These are phyloP conservation scores for Orussus abietinus DNA, from an alignment of 1,140 invertebrate genomes.

Conservation along the genomic window DNA sequence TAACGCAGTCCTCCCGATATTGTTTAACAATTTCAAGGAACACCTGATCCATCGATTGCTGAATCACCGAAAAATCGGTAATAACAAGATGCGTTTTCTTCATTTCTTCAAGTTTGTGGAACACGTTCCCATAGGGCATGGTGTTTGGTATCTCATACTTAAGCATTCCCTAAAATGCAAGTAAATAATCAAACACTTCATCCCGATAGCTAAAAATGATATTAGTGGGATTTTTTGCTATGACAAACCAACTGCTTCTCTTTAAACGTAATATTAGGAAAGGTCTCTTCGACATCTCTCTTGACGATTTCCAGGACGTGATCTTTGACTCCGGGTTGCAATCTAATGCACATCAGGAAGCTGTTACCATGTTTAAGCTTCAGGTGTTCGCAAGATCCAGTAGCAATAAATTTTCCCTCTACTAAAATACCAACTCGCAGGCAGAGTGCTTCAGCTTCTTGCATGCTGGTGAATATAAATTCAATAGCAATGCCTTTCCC, in stretches of 20 bases:
- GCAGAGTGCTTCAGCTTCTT: constrained; percentile 63
- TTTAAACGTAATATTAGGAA: constrained; percentile 9
- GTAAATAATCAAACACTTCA: constrained; percentile 15
- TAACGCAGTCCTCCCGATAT: constrained; percentile 4
- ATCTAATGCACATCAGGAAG: constrained; percentile 58
- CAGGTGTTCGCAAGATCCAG: constrained; percentile 58
- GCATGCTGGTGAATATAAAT: no score
- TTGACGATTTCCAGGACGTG: constrained; percentile 7
- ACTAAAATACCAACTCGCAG: constrained; percentile 60
- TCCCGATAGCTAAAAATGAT: constrained; percentile 11
- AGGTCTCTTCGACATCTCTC: constrained; percentile 10
- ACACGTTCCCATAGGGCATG: constrained; percentile 22
- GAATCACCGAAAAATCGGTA: constrained; percentile 28
- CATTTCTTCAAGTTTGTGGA: constrained; percentile 26
- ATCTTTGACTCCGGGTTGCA: constrained; percentile 17
- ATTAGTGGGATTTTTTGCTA: neutral
- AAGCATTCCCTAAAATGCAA: constrained; percentile 22
- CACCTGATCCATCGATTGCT: constrained; percentile 32
- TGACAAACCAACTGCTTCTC: constrained; percentile 9
- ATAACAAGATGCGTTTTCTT: constrained; percentile 24
- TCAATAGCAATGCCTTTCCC: no score
- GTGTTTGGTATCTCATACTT: constrained; percentile 23
- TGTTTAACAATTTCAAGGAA: constrained; percentile 17
- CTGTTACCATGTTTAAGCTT: constrained; percentile 64
- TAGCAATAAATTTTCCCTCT: constrained; percentile 55